These are phyloP conservation scores for Antheraea pernyi DNA, from an alignment of 1,140 invertebrate species.

Conservation along the genomic window DNA sequence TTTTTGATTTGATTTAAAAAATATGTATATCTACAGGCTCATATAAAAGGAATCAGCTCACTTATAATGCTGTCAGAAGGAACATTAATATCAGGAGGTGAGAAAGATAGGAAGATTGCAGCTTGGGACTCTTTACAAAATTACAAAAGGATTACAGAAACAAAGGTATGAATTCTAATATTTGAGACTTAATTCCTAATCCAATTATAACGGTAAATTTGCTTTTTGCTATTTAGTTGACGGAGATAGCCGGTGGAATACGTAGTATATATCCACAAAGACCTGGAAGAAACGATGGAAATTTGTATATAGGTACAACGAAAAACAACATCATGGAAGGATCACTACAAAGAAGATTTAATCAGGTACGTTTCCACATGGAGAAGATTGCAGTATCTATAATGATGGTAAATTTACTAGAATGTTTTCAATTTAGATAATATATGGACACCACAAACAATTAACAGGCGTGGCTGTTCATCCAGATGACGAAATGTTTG, in stretches of 20 bases:
- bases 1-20: too few relatives aligned
- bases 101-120: conserved; percentile 92
- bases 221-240: conserved; percentile 85
- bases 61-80: conserved; percentile 94
- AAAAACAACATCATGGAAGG: conserved; percentile 96
- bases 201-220: not conserved
- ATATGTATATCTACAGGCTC: conserved; percentile 79
- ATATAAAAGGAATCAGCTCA: conserved; percentile 92
- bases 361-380: conserved; percentile 81
- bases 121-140: conserved; percentile 95
- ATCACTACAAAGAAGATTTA: conserved; percentile 93
- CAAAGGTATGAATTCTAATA: conserved; percentile 81
- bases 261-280: conserved; percentile 92
- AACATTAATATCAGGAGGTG: conserved; percentile 92
- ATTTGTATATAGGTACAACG: conserved; percentile 95
- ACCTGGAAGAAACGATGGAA: conserved; percentile 91
- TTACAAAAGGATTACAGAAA: conserved; percentile 94
- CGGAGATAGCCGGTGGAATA: conserved; percentile 91
- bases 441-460: conserved; percentile 94
- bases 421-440: conserved; percentile 79
- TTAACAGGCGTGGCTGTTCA: conserved; percentile 94
- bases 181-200: not conserved
- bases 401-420: not conserved
- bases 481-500: conserved; percentile 94
- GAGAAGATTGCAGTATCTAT: too few relatives aligned